phyloP scores from a whole-genome alignment of 2,113 vertebrate species.

The Cavia porcellus region DNA sequence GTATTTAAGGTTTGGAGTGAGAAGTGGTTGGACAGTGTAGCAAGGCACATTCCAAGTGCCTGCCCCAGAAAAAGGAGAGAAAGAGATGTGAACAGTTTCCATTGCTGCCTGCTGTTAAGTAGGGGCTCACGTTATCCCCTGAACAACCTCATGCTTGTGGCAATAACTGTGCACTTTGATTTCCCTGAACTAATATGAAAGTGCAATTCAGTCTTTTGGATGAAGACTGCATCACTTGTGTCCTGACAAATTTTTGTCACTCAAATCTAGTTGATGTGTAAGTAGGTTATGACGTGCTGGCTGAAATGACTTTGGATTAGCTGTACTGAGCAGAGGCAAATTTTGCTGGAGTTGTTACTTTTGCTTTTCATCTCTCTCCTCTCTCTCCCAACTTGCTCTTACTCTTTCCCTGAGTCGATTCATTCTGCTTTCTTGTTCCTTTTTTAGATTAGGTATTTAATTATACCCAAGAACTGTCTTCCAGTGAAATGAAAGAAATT shows the following conservation, averaged over 20 bases:
- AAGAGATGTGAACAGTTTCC: conserved; percentile 85
- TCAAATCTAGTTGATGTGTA: conserved; percentile 74
- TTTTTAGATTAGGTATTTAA: background rate
- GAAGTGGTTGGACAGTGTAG: conserved; percentile 84
- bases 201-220: conserved; percentile 86
- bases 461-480: background rate
- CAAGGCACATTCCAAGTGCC: conserved; percentile 81
- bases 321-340: conserved; percentile 57
- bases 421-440: background rate
- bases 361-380: background rate
- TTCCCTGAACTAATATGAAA: conserved; percentile 85
- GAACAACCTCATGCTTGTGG: conserved; percentile 81
- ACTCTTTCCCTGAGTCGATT: background rate
- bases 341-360: conserved; percentile 1
- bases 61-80: conserved; percentile 79
- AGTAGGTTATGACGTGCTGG: conserved; percentile 72
- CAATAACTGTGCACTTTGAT: conserved; percentile 81
- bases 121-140: conserved; percentile 79
- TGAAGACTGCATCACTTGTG: conserved; percentile 82
- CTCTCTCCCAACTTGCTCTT: background rate
- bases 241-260: conserved; percentile 81
- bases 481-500: background rate
- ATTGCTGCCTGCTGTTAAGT: conserved; percentile 79
- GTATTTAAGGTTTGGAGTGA: conserved; percentile 85
- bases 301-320: conserved; percentile 75